A percentile compares a stretch with the other conserved stretches of the same genome.
Conservation (phyloP, 2,797 vertebrate genomes). For the Lutra lutra region DNA sequence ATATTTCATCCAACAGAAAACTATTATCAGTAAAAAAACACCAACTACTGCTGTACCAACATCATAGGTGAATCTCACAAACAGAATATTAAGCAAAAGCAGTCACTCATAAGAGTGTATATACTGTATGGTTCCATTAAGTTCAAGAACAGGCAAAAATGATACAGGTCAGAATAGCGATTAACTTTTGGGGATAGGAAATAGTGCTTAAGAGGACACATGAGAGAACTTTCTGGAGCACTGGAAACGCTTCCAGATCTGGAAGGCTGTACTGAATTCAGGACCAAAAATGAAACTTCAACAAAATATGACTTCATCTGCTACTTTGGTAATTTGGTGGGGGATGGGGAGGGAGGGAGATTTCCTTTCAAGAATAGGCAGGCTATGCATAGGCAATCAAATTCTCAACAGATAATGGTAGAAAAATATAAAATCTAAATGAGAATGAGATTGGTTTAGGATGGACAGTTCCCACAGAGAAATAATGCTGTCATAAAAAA, state of each 20-base stretch:
- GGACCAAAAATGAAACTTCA: conserved; percentile 20
- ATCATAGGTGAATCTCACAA: conserved; percentile 10
- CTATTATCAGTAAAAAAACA: not conserved
- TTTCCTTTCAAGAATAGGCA: not conserved
- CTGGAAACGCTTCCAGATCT: not conserved
- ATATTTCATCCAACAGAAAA: not conserved
- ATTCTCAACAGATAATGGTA: not conserved
- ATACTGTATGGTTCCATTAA: not conserved
- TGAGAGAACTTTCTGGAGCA: not conserved
- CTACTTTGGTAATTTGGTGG: not conserved
- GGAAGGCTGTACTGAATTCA: not conserved
- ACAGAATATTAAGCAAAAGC: not conserved
- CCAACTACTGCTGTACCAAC: not conserved
- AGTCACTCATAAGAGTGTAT: not conserved
- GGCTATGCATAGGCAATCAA: not conserved
- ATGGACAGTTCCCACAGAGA: not conserved
- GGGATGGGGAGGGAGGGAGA: not conserved
- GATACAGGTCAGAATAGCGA: not conserved
- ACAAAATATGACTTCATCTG: conserved; percentile 27
- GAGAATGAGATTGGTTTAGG: not conserved
- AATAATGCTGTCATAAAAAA: not conserved
- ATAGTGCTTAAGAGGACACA: not conserved
- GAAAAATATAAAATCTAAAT: conserved; percentile 20
- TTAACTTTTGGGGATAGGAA: not conserved
- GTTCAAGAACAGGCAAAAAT: conserved; percentile 23